Conservation (phyloP, 2,888 invertebrate genomes). For the Hemaris fuciformis region DNA sequence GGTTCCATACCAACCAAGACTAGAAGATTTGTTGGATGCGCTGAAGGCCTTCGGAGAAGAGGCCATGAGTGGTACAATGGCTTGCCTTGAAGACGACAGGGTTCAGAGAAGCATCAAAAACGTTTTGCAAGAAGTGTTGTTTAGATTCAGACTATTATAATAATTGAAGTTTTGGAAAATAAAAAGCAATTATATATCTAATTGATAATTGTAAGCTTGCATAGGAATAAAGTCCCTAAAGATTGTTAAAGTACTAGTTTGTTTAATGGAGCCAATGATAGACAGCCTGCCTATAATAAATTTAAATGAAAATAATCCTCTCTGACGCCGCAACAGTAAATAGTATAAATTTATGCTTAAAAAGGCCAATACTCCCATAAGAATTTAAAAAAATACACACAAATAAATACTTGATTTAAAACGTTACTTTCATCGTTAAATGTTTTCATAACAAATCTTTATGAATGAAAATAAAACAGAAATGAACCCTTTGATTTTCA, state of each 20-base stretch:
- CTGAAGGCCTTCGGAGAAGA: conserved; percentile 37
- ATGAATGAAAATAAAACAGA: not conserved
- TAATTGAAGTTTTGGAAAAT: not conserved
- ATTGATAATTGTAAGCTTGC: too few relatives aligned
- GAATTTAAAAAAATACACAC: not conserved
- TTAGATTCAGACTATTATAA: not conserved
- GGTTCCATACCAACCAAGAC: conserved; percentile 24
- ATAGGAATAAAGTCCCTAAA: not conserved
- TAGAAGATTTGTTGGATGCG: conserved; percentile 29
- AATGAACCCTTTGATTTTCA: not conserved
- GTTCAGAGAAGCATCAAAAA: conserved; percentile 9
- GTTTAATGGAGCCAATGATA: too few relatives aligned
- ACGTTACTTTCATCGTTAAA: not conserved
- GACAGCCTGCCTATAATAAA: too few relatives aligned
- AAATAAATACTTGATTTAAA: not conserved
- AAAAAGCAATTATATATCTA: too few relatives aligned
- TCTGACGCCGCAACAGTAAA: too few relatives aligned
- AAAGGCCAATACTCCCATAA: not conserved
- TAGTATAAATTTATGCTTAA: too few relatives aligned
- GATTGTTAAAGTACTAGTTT: too few relatives aligned
- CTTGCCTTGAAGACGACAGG: conserved; percentile 27
- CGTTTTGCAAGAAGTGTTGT: not conserved
- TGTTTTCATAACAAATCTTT: not conserved
- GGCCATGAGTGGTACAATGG: conserved; percentile 26
- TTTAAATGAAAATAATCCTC: too few relatives aligned